Conservation (phyloP, 1,140 invertebrate genomes). For the Drosophila truncata region DNA sequence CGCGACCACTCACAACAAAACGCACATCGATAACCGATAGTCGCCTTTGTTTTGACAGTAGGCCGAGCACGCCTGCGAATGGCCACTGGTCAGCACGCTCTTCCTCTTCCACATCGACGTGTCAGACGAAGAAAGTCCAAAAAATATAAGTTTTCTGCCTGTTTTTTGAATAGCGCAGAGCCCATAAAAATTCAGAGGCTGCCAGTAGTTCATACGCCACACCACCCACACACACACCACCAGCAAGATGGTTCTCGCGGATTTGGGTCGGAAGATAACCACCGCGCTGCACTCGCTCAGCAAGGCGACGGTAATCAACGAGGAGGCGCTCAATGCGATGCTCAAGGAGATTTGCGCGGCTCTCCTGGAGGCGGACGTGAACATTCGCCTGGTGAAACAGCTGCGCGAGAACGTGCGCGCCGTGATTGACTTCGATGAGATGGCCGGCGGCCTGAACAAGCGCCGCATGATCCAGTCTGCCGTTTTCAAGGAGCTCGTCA, state of each 20-base stretch:
- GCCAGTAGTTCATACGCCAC: slow-evolving; percentile 30
- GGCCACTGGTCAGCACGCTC: slow-evolving; percentile 34
- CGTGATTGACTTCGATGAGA: slow-evolving; percentile 99
- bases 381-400: slow-evolving; percentile 98
- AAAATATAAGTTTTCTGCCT: slow-evolving; percentile 57
- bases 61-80: slow-evolving; percentile 36
- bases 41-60: slow-evolving; percentile 49
- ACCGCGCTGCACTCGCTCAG: slow-evolving; percentile 98
- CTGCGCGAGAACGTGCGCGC: slow-evolving; percentile 98
- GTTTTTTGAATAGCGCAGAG: slow-evolving; percentile 39
- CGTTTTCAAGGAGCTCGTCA: slow-evolving; percentile 99
- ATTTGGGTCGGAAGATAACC: slow-evolving; percentile 99
- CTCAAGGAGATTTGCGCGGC: slow-evolving; percentile 99
- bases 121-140: slow-evolving; percentile 54
- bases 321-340: slow-evolving; percentile 99
- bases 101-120: slow-evolving; percentile 74
- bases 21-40: slow-evolving; percentile 18
- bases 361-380: slow-evolving; percentile 99
- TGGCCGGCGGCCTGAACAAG: slow-evolving; percentile 99
- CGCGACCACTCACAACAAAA: slow-evolving; percentile 8
- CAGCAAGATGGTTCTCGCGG: slow-evolving; percentile 98
- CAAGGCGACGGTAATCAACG: slow-evolving; percentile 99
- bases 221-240: slow-evolving; percentile 39
- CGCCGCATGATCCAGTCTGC: slow-evolving; percentile 99
- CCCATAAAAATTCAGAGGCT: slow-evolving; percentile 54